Evolutionary conservation across 2,888 invertebrate genomes (phyloP).

Genomic region (Amiota communis): DNA sequence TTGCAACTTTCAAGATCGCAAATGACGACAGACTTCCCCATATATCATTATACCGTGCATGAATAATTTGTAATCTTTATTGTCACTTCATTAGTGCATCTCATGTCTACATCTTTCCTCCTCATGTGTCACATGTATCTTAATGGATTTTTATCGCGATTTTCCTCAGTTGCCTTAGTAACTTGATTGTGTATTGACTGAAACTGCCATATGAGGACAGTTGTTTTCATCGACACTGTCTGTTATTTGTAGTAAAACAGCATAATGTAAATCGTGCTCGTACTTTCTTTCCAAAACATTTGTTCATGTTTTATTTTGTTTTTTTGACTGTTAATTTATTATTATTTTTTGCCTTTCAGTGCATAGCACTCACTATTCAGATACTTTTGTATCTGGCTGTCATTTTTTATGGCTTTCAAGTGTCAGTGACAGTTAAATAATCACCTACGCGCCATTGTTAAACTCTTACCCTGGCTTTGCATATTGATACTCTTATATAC

Average conservation of each 20-base stretch:
- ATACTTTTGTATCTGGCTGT: neutral
- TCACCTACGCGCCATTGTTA: neutral
- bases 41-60: constrained; percentile 34
- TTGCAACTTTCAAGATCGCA: no score
- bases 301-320: neutral
- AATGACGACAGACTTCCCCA: neutral
- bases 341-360: neutral
- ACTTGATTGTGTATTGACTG: no score
- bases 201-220: no score
- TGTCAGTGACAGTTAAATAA: neutral
- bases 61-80: constrained; percentile 15
- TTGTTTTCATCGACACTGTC: no score
- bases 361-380: neutral
- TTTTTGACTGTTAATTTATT: neutral
- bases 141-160: constrained; percentile 9
- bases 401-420: neutral
- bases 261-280: no score
- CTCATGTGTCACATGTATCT: neutral
- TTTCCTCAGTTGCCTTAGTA: constrained; percentile 2
- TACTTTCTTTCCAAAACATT: no score
- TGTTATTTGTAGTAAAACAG: no score
- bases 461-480: no score
- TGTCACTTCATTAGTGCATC: constrained; percentile 30
- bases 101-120: neutral
- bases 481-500: no score